Conservation (phyloP, 2,113 vertebrate species). For the Prunella fulvescens region DNA sequence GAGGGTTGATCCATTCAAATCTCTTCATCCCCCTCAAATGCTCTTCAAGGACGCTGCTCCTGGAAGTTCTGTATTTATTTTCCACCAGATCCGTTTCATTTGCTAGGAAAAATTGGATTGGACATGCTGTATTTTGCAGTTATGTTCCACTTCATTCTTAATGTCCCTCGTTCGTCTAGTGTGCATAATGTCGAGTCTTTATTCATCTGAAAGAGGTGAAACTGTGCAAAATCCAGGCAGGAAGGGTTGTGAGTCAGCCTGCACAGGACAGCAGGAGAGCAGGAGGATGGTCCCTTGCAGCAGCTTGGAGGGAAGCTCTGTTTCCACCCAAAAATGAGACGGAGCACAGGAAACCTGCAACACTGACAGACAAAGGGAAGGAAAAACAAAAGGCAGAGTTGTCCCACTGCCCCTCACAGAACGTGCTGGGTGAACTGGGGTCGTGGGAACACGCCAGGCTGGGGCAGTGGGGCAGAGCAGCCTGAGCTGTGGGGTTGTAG, state of each 20-base stretch:
- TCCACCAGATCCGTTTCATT: constrained; percentile 51
- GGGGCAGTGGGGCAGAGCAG: not conserved
- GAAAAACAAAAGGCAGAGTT: not conserved
- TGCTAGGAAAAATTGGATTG: constrained; percentile 55
- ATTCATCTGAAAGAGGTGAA: constrained; percentile 11
- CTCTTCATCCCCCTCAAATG: not conserved
- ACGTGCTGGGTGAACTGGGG: accelerated
- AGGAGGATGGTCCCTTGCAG: not conserved
- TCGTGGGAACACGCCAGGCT: accelerated
- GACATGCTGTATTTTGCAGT: constrained; percentile 59
- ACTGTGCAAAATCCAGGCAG: not conserved
- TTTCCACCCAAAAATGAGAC: not conserved
- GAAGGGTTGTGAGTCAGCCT: not conserved
- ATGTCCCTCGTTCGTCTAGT: not conserved
- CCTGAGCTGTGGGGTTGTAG: not conserved
- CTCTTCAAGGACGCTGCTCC: not conserved
- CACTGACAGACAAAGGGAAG: not conserved
- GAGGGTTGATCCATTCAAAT: not conserved
- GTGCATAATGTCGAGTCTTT: not conserved
- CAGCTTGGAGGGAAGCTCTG: not conserved
- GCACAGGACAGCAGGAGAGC: not conserved
- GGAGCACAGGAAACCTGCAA: not conserved
- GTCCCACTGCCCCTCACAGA: accelerated
- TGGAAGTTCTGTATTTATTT: constrained; percentile 47
- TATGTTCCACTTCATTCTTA: constrained; percentile 57